Conservation (phyloP, 2,113 vertebrate species). For the Megaceryle maxima region DNA sequence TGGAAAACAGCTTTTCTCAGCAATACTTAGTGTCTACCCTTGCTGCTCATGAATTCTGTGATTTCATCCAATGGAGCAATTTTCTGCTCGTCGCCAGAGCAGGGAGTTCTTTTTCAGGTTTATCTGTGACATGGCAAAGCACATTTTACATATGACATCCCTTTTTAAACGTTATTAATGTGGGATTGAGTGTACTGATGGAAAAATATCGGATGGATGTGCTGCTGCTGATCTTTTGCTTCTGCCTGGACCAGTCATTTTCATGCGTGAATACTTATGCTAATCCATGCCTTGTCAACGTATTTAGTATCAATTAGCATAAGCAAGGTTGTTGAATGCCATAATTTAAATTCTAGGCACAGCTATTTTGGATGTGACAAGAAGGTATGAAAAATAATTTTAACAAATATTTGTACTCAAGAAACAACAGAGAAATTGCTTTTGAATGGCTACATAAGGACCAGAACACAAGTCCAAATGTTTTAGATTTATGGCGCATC, state of each 20-base stretch:
- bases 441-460: background rate
- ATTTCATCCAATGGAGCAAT: background rate
- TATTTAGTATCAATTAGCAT: slow-evolving; percentile 32
- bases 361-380: background rate
- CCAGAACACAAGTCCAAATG: rapidly evolving
- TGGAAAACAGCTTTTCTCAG: background rate
- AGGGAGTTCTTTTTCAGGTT: background rate
- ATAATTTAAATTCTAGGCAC: background rate
- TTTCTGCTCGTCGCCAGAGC: background rate
- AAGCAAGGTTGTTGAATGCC: background rate
- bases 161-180: background rate
- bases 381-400: background rate
- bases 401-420: background rate
- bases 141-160: background rate
- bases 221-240: background rate
- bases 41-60: background rate
- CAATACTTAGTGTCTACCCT: background rate
- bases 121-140: background rate
- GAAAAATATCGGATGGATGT: background rate
- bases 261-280: slow-evolving; percentile 7
- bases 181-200: background rate
- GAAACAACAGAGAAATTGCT: background rate
- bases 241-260: background rate
- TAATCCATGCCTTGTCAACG: slow-evolving; percentile 26
- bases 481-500: background rate